Evolutionary conservation across 2,113 vertebrate species (phyloP).

Genomic region (Malurus melanocephalus): DNA sequence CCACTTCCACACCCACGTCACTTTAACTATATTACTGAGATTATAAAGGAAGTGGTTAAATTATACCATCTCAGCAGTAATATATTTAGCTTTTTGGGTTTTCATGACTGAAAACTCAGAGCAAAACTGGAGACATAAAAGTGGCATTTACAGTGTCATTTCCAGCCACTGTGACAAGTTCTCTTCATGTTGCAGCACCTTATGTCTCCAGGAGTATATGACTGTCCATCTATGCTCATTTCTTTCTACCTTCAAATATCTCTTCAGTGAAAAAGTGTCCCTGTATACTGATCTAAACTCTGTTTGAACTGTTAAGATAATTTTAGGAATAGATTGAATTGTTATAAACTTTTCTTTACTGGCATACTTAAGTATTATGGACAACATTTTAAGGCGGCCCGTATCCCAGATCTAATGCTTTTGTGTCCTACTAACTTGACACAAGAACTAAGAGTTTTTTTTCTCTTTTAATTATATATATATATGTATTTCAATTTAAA

Average conservation of each 20-base stretch:
- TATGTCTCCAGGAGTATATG: background rate
- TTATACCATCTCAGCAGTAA: background rate
- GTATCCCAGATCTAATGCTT: background rate
- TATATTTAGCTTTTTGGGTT: background rate
- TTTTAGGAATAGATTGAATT: background rate
- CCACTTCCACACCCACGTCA: rapidly evolving
- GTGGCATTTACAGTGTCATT: background rate
- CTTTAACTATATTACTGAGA: background rate
- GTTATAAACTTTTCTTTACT: background rate
- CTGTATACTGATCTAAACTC: background rate
- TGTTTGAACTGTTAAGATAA: background rate
- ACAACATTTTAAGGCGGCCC: background rate
- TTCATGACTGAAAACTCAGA: background rate
- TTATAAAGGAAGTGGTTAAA: background rate
- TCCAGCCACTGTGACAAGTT: background rate
- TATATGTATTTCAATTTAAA: background rate
- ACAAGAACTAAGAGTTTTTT: background rate
- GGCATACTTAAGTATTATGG: background rate
- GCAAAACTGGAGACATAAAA: background rate
- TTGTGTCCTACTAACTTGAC: background rate
- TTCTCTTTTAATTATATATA: background rate
- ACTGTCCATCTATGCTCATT: rapidly evolving
- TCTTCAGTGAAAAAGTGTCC: background rate
- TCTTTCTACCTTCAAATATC: background rate
- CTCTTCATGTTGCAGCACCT: background rate